Evolutionary conservation across 2,797 vertebrate genomes (phyloP).

Genomic region (Chanos chanos): DNA sequence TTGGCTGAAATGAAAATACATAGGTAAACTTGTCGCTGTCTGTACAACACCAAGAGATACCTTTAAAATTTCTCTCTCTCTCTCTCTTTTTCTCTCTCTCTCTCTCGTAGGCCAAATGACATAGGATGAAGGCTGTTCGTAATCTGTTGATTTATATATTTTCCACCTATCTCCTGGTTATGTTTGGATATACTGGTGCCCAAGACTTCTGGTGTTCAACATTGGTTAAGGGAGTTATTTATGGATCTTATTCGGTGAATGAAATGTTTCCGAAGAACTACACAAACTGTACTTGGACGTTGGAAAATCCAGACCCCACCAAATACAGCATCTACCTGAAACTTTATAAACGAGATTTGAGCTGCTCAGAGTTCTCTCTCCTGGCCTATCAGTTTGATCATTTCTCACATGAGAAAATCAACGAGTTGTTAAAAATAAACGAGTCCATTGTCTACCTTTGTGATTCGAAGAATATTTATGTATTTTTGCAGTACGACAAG

Average conservation of each 20-base stretch:
- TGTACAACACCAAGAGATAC: too few relatives aligned
- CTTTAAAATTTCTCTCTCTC: neutral
- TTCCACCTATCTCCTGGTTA: slow-evolving; percentile 99
- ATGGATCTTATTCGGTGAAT: slow-evolving; percentile 99
- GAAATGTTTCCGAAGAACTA: slow-evolving; percentile 99
- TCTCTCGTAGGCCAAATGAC: slow-evolving; percentile 98
- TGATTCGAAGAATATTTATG: slow-evolving; percentile 91
- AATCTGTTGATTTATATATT: slow-evolving; percentile 99
- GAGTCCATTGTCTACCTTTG: slow-evolving; percentile 98
- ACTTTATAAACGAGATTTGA: slow-evolving; percentile 98
- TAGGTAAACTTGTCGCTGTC: too few relatives aligned
- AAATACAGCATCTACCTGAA: slow-evolving; percentile 99
- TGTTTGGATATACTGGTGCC: slow-evolving; percentile 99
- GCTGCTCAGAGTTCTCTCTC: slow-evolving; percentile 96
- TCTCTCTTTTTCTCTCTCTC: slow-evolving; percentile 69
- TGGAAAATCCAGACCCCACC: slow-evolving; percentile 99
- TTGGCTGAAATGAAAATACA: too few relatives aligned
- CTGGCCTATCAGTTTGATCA: slow-evolving; percentile 99
- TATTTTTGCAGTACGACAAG: slow-evolving; percentile 98
- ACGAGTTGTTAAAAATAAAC: slow-evolving; percentile 94
- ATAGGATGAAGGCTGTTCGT: slow-evolving; percentile 99
- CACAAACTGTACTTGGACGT: slow-evolving; percentile 99
- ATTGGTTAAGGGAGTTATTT: slow-evolving; percentile 99
- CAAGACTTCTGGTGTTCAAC: slow-evolving; percentile 99
- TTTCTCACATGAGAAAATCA: slow-evolving; percentile 99